A percentile compares a stretch with the other conserved stretches of the same genome.
phyloP scores from a whole-genome alignment of 1,140 invertebrate species.

The Brachionus rotundiformis region DNA sequence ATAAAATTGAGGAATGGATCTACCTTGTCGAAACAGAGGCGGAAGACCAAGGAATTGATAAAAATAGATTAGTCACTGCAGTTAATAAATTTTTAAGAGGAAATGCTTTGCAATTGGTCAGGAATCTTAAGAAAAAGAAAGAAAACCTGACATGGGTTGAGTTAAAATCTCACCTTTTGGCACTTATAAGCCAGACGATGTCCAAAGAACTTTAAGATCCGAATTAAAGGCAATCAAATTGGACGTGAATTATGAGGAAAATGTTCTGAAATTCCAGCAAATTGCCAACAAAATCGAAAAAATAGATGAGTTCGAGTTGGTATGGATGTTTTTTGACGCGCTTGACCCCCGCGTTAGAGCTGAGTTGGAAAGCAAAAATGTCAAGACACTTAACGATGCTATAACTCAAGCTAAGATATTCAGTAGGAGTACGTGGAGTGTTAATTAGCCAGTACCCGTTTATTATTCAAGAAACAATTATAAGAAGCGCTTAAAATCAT shows the following conservation, averaged over 20 bases:
- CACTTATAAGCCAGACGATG: neutral
- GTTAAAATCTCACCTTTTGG: neutral
- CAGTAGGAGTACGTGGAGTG: neutral
- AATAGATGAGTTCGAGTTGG: neutral
- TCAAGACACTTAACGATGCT: neutral
- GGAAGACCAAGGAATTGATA: too few relatives aligned
- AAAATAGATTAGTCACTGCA: too few relatives aligned
- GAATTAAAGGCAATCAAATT: neutral
- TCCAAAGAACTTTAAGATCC: neutral
- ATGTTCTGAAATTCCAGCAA: neutral
- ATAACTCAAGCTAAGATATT: neutral
- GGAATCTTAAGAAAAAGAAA: neutral
- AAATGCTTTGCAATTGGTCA: neutral
- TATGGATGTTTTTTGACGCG: neutral
- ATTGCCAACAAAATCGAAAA: neutral
- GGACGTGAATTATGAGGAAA: neutral
- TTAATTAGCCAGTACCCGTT: neutral
- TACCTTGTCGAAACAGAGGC: too few relatives aligned
- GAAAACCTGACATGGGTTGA: neutral
- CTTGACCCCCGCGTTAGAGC: neutral
- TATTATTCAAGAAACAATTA: neutral
- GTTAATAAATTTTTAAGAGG: neutral
- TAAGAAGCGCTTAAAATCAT: neutral
- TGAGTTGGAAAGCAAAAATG: neutral
- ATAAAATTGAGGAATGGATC: too few relatives aligned